A percentile compares a stretch with the other conserved stretches of the same genome.
phyloP scores from a whole-genome alignment of 37 sponge, comb jelly and placozoan genomes.

The Corticium candelabrum region DNA sequence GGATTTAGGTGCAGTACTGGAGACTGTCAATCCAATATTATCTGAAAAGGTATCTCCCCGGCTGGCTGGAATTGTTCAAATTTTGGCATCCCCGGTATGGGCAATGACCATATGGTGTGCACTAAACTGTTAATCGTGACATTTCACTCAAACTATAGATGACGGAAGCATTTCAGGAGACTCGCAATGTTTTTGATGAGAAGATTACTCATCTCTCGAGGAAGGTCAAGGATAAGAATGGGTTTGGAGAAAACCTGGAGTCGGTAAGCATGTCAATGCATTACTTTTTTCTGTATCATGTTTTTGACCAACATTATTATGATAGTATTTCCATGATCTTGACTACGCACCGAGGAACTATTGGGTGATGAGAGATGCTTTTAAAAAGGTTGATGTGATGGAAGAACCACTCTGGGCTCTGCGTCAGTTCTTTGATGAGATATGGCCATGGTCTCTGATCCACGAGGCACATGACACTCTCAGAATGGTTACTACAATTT shows the following conservation, averaged over 20 bases:
- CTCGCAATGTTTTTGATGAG: background rate
- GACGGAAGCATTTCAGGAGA: slow-evolving; percentile 2
- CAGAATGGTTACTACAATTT: background rate
- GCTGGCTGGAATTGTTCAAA: background rate
- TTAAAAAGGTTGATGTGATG: background rate
- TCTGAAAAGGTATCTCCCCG: background rate
- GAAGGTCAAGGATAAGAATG: background rate
- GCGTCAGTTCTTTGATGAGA: slow-evolving; percentile 1
- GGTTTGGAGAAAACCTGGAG: background rate
- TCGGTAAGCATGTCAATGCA: background rate
- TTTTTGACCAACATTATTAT: background rate
- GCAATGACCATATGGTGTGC: background rate
- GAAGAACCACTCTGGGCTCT: slow-evolving; percentile 14
- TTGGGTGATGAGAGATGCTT: background rate
- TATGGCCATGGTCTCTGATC: background rate
- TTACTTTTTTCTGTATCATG: background rate
- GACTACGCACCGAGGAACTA: background rate
- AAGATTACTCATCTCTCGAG: background rate
- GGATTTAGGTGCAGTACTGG: background rate
- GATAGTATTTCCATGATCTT: background rate
- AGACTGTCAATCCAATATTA: background rate
- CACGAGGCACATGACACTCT: background rate
- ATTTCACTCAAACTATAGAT: background rate
- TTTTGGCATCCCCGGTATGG: background rate
- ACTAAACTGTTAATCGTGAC: background rate